Evolutionary conservation across 2,113 vertebrate species (phyloP), one percentile per base, ranked within the genome.

Genomic region (Thunnus thynnus): DNA sequence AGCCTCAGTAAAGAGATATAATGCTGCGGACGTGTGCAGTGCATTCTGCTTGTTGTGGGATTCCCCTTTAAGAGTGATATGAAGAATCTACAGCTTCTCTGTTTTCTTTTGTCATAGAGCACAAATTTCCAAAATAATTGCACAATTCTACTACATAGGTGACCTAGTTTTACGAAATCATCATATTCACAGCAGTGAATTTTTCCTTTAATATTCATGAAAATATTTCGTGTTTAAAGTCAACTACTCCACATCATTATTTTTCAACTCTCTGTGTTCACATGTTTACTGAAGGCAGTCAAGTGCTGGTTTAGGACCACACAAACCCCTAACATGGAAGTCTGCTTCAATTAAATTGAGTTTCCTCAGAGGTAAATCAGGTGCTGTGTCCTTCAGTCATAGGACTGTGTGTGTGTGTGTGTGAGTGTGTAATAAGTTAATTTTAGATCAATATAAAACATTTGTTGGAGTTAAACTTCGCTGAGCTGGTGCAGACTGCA

Each of bases 371-470:
- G 72, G 77, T 83, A 77, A 85, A 87, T 83, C 70, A 83, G 88
- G 84, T 89, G 67, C 77, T 16, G 41, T 69, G 20, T 63, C 61
- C 60, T 75, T 71, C 55, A 77, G 51, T 78, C 71, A 71, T 44
- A 73, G 67, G 76, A 69, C 60, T 7, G 1, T 68, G 72, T 70
- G 76, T 41, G 36, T 9, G 36, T 41, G 36, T 78, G 70, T 69
- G 27, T 30, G 36, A 41, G 36, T 41, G 36, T 78, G 70, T 69
- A 72, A 57, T 70, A 50, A 78, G 86, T 89, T 90, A 47, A 92
- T 86, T 92, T 90, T 90, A 92, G 82, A 85, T 88, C 76, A 88
- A 90, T 86, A 86, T 86, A 84, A 92, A 94, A 87, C 63, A 75
- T 88, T 85, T 69, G 79, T 72, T 68, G 41, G 72, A 89, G 86